Percentiles rank a stretch among this genome's conserved stretches.
These are phyloP conservation scores for Actinemys pallida DNA, from an alignment of 2,113 vertebrate species.

Conservation along the genomic window DNA sequence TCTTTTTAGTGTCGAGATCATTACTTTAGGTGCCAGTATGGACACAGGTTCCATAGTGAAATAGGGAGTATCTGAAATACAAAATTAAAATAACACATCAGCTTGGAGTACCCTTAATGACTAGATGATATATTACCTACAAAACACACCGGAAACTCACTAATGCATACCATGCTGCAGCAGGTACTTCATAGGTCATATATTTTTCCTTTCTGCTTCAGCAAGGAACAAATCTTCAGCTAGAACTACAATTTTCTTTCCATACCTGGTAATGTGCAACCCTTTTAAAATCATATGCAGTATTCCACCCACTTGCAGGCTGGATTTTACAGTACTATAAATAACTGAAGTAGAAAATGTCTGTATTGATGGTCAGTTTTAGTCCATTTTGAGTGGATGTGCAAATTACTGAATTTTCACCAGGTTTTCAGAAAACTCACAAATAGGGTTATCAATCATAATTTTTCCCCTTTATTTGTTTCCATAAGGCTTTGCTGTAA, in stretches of 20 bases:
- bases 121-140: slow-evolving; percentile 16
- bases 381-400: slow-evolving; percentile 32
- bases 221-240: slow-evolving; percentile 25
- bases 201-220: slow-evolving; percentile 43
- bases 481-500: slow-evolving; percentile 40
- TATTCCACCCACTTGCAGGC: slow-evolving; percentile 42
- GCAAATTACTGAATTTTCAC: slow-evolving; percentile 42
- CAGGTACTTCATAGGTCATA: background rate
- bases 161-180: slow-evolving; percentile 24
- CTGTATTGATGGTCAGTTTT: slow-evolving; percentile 54
- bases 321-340: slow-evolving; percentile 65
- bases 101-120: slow-evolving; percentile 27
- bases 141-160: slow-evolving; percentile 32
- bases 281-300: background rate
- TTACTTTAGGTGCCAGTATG: background rate
- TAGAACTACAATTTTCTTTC: slow-evolving; percentile 38
- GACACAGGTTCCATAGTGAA: background rate
- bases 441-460: slow-evolving; percentile 35
- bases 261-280: slow-evolving; percentile 2
- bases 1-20: slow-evolving; percentile 66
- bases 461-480: slow-evolving; percentile 32
- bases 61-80: slow-evolving; percentile 54
- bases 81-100: slow-evolving; percentile 61
- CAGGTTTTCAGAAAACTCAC: slow-evolving; percentile 44
- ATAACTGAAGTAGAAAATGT: slow-evolving; percentile 25